A percentile compares a stretch with the other conserved stretches of the same genome.
Evolutionary conservation across 1,140 invertebrate genomes (phyloP).

Genomic region (Brachionus rubens): DNA sequence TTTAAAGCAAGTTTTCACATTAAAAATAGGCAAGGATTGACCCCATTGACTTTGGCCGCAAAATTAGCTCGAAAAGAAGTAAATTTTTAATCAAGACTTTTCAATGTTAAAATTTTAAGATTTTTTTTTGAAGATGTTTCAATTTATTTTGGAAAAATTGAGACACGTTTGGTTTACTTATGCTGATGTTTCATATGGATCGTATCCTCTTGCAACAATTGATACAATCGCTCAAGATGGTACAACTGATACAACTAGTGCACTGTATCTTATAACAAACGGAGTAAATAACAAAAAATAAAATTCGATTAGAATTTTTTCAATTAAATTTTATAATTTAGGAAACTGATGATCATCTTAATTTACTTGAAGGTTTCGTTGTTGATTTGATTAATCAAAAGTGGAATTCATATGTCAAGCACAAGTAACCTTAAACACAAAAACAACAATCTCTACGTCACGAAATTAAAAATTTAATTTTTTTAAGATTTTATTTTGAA

Average conservation of each 20-base stretch:
- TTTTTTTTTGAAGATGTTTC: conserved; percentile 69
- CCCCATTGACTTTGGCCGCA: conserved; percentile 85
- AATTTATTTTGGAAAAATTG: conserved; percentile 89
- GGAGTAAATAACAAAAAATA: no score
- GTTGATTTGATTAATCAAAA: conserved; percentile 91
- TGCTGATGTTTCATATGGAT: conserved; percentile 87
- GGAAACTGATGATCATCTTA: conserved; percentile 89
- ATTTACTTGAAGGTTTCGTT: conserved; percentile 88
- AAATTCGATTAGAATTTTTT: no score
- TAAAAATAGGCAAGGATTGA: conserved; percentile 80
- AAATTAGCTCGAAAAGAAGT: conserved; percentile 82
- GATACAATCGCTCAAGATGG: conserved; percentile 86
- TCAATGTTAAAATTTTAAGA: not conserved
- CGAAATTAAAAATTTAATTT: not conserved
- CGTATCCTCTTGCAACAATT: conserved; percentile 89
- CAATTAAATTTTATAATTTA: no score
- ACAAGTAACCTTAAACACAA: conserved; percentile 2
- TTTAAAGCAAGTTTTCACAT: conserved; percentile 79
- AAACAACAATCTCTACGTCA: not conserved
- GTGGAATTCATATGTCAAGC: conserved; percentile 69
- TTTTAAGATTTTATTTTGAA: conserved; percentile 44
- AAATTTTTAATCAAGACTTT: conserved; percentile 28
- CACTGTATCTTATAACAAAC: conserved; percentile 90
- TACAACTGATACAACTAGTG: conserved; percentile 85
- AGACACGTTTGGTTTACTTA: conserved; percentile 85